Percentiles rank a stretch among this genome's conserved stretches.
These are phyloP conservation scores for Iphiclides podalirius DNA, from an alignment of 2,888 invertebrate species.

Conservation along the genomic window DNA sequence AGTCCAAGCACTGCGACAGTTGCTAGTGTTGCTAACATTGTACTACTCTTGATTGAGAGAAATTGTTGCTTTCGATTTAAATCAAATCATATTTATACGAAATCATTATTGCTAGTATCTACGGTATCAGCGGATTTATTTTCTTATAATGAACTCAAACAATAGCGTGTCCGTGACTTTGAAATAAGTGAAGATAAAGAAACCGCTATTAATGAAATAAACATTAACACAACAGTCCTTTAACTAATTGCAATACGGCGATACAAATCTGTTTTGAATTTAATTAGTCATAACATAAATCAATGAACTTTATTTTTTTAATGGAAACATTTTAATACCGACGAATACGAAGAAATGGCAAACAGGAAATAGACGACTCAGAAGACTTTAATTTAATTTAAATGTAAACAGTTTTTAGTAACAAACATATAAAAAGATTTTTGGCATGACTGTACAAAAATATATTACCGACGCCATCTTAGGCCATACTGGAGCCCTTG, in stretches of 20 bases:
- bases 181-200: background rate
- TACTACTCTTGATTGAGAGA: background rate
- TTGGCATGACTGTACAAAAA: too few species aligned
- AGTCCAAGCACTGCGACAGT: background rate
- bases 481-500: too few species aligned
- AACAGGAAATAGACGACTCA: too few species aligned
- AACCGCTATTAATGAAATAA: too few species aligned
- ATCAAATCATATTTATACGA: background rate
- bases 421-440: too few species aligned
- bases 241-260: background rate
- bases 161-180: background rate
- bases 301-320: too few species aligned
- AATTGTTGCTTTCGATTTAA: background rate
- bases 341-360: too few species aligned
- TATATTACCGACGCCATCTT: too few species aligned
- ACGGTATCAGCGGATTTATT: background rate
- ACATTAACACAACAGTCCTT: conserved; percentile 4
- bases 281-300: background rate
- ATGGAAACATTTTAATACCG: too few species aligned
- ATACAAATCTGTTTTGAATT: background rate
- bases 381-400: too few species aligned
- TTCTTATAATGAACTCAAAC: background rate
- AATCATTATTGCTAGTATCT: background rate
- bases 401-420: too few species aligned
- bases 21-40: background rate